These are phyloP conservation scores for Actinia tenebrosa DNA, from an alignment of 64 coral and sea anemone genomes.

Conservation along the genomic window DNA sequence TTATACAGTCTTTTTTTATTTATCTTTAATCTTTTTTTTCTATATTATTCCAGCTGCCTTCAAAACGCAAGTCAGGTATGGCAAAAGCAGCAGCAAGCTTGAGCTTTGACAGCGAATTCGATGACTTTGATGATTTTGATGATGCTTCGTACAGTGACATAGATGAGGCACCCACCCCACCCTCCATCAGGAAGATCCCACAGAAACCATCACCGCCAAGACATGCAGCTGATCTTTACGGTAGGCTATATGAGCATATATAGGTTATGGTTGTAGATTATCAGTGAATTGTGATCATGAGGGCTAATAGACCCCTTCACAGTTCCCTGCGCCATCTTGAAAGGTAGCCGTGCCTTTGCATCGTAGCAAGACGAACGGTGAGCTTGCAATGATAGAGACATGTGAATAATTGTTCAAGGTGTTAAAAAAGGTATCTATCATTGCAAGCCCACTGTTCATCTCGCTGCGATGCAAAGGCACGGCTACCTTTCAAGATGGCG, in stretches of 20 bases:
- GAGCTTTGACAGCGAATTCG: conserved; percentile 8
- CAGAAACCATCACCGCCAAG: conserved; percentile 12
- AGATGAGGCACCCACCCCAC: conserved; percentile 65
- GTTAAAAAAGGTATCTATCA: too few relatives aligned
- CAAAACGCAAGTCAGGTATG: not conserved
- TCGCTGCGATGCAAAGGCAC: too few relatives aligned
- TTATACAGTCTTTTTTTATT: not conserved
- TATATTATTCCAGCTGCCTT: not conserved
- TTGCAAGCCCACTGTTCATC: too few relatives aligned
- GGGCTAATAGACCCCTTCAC: too few relatives aligned
- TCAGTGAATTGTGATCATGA: too few relatives aligned
- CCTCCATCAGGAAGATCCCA: conserved; percentile 36
- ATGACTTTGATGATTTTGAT: conserved; percentile 41
- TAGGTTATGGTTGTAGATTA: too few relatives aligned
- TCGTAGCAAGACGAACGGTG: too few relatives aligned
- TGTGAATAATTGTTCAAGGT: too few relatives aligned
- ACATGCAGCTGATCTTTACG: conserved; percentile 29
- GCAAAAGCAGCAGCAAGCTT: not conserved
- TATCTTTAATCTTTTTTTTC: not conserved
- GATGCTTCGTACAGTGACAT: conserved; percentile 69
- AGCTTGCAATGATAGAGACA: too few relatives aligned
- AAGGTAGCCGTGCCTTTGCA: too few relatives aligned
- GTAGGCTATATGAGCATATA: not conserved
- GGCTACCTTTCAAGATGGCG: too few relatives aligned
- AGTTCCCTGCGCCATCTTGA: too few relatives aligned